A percentile compares a stretch with the other conserved stretches of the same genome.
Conservation (phyloP, 53 echinoderm and acorn worm species). For the Arbacia lixula region DNA sequence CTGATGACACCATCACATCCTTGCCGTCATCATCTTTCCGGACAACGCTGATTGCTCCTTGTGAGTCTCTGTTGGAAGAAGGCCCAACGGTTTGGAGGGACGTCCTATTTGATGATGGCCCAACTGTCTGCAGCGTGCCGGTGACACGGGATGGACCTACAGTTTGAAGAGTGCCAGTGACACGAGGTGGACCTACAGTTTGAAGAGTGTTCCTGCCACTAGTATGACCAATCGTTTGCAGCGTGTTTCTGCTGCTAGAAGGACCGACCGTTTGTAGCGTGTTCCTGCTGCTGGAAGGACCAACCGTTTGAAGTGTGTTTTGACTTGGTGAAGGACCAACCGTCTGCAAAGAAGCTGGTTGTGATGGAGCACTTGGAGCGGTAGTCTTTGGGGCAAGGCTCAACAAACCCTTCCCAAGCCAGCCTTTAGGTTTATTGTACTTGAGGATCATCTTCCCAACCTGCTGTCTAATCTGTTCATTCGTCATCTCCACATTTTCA, state of each 20-base stretch:
- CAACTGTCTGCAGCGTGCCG: constrained; percentile 29
- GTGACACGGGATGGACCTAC: constrained; percentile 10
- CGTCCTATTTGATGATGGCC: constrained; percentile 10
- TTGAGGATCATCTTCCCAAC: constrained; percentile 94
- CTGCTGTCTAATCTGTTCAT: constrained; percentile 85
- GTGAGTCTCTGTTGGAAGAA: constrained; percentile 4
- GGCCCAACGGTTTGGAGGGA: constrained; percentile 42
- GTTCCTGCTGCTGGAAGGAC: not conserved
- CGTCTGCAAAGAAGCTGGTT: constrained; percentile 11
- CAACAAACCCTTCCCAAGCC: constrained; percentile 45
- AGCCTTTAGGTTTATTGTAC: constrained; percentile 75
- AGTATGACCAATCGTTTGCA: constrained; percentile 31
- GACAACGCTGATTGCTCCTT: not conserved
- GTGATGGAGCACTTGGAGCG: not conserved
- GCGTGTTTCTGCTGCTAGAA: not conserved
- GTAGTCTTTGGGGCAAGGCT: constrained; percentile 43
- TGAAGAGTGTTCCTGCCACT: not conserved
- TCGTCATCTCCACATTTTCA: constrained; percentile 78
- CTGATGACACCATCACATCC: not conserved
- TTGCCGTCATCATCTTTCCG: not conserved
- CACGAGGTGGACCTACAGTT: constrained; percentile 27
- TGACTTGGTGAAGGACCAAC: constrained; percentile 8
- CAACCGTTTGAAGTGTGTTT: constrained; percentile 18
- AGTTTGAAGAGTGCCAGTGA: constrained; percentile 36
- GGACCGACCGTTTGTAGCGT: constrained; percentile 36